phyloP scores from a whole-genome alignment of 2,888 invertebrate genomes.

The Rotaria sp. region DNA sequence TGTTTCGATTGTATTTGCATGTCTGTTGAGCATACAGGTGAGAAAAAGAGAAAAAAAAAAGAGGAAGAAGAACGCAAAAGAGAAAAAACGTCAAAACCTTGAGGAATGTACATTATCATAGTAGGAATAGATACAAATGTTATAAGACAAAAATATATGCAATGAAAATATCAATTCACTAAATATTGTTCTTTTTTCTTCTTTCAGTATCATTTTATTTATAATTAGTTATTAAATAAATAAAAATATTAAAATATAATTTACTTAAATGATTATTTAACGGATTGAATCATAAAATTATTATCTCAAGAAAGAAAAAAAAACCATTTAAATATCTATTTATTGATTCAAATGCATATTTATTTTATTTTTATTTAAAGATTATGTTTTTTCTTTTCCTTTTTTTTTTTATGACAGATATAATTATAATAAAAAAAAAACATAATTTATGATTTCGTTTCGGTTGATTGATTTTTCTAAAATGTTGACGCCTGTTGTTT shows the following conservation, averaged over 20 bases:
- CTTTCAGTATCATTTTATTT: neutral
- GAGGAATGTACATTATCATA: neutral
- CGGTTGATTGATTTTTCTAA: neutral
- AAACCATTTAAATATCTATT: too few relatives aligned
- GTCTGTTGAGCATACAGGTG: neutral
- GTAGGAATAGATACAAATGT: neutral
- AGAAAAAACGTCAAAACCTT: neutral
- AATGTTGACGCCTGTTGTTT: neutral
- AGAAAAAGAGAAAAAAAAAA: neutral
- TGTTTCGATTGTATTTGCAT: neutral
- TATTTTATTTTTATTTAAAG: too few relatives aligned
- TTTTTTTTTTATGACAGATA: too few relatives aligned
- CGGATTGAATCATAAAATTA: too few relatives aligned
- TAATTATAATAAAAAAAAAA: neutral
- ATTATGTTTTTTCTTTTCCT: too few relatives aligned
- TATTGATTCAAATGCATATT: too few relatives aligned
- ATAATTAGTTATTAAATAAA: too few relatives aligned
- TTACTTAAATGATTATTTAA: too few relatives aligned
- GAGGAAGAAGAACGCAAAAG: neutral
- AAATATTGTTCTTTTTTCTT: neutral
- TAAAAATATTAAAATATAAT: too few relatives aligned
- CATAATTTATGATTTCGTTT: neutral
- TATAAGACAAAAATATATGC: neutral
- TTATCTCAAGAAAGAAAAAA: too few relatives aligned
- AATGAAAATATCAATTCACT: neutral